Evolutionary conservation across 2,113 vertebrate genomes (phyloP).

Genomic region (Myotis davidii): DNA sequence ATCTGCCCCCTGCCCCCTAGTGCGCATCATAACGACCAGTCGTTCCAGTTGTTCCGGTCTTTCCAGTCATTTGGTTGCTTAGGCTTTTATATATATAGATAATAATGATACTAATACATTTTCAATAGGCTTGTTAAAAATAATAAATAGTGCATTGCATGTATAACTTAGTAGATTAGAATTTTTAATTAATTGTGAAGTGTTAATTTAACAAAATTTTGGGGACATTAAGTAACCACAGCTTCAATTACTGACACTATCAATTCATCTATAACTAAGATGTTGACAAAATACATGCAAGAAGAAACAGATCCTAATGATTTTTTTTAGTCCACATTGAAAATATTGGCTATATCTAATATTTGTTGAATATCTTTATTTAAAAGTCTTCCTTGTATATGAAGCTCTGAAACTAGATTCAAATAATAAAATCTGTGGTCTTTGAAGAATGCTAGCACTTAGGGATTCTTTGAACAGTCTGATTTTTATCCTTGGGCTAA

Average conservation of each 20-base stretch:
- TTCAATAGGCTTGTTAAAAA: neutral
- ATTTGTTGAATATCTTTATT: neutral
- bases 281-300: neutral
- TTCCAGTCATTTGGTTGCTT: too few species aligned
- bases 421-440: neutral
- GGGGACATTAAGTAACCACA: neutral
- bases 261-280: neutral
- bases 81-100: too few species aligned
- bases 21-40: too few species aligned
- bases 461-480: neutral
- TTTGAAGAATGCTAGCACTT: neutral
- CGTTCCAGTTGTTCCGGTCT: too few species aligned
- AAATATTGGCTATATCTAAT: neutral
- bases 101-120: neutral
- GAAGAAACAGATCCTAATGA: neutral
- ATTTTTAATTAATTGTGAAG: neutral
- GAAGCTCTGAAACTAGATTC: neutral
- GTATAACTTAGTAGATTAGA: neutral
- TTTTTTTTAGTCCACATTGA: neutral
- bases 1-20: too few species aligned
- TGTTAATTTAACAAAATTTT: neutral
- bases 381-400: neutral
- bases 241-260: neutral
- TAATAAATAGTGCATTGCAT: neutral
- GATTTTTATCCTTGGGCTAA: neutral